Evolutionary conservation across 92 coral and sea anemone genomes (phyloP), one percentile per base, ranked within the genome.

Genomic region (Phenganax marumi): DNA sequence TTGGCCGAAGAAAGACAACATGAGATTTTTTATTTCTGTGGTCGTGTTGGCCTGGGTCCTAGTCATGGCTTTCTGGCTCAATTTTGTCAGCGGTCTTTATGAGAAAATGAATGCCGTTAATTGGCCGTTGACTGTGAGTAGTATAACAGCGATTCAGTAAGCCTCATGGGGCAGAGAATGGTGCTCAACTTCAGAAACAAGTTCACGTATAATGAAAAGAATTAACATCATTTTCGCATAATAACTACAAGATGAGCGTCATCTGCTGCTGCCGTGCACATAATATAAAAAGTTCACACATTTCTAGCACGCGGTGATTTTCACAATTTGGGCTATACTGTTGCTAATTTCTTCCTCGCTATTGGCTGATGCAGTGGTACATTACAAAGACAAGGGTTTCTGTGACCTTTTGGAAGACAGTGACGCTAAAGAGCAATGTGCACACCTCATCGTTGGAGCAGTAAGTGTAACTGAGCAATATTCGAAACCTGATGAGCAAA

Each of bases 51-150:
- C 54, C 70, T 77, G 81, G 68, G 11, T 77, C 10, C 81, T 77
- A 25, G 81, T 77, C 52, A 56, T 77, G 50, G 68, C 54, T 26
- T 77, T 77, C 69, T 77, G 62, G 48, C 33, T 77, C 8, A 77
- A 47, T 23, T 77, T 77, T 21, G 69, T 77, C 81, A 77, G 81
- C 69, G 81, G 81, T 26, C 81, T 77, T 24, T 26, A 77, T n/a
- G 24, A 77, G 16, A 77, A 77, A 56, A 54, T 60, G 48, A 26
- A 23, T 18, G 68, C 81, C n/a, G 60, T 77, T 33, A 77, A 77
- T 54, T 77, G 81, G 81, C 51, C 52, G n/a, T 21, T 77, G 52
- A 39, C 50, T 13, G 81, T 77, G 43, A 60, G 81, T 77, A 55
- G 2, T 25, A 12, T 8, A 17, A 19, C 22, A n/a, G n/a, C n/a